phyloP scores from a whole-genome alignment of 2,888 invertebrate species.

The Poecilus cupreus region DNA sequence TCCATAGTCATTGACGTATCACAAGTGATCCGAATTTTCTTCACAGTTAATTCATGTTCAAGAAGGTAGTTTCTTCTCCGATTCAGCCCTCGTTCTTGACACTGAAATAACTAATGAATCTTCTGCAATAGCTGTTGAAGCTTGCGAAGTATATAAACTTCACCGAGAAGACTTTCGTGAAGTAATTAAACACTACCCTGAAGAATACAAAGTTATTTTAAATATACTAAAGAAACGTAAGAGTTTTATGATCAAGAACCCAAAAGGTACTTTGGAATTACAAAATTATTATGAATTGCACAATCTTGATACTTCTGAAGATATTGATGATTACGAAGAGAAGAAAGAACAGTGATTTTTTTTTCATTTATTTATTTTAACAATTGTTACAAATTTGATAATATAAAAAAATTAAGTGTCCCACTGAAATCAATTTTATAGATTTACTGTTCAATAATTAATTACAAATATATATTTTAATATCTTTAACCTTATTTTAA shows the following conservation, averaged over 20 bases:
- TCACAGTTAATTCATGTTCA: not conserved
- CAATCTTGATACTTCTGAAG: not conserved
- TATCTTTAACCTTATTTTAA: no score
- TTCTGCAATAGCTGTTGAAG: slow-evolving; percentile 6
- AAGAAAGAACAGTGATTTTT: not conserved
- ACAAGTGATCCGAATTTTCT: not conserved
- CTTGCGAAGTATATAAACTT: slow-evolving; percentile 35
- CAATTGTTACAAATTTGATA: no score
- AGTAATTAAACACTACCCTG: not conserved
- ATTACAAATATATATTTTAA: no score
- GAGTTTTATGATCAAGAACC: not conserved
- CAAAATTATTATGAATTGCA: not conserved
- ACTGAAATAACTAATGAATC: not conserved
- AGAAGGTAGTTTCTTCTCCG: slow-evolving; percentile 40
- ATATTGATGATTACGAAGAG: not conserved
- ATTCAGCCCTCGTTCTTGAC: not conserved
- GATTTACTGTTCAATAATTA: no score
- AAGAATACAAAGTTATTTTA: slow-evolving; percentile 2
- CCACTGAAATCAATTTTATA: no score
- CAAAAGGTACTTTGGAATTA: not conserved
- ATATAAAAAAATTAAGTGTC: no score
- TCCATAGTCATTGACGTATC: no score
- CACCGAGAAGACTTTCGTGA: slow-evolving; percentile 19
- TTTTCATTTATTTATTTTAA: not conserved
- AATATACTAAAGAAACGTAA: not conserved